These are phyloP conservation scores for Boleophthalmus pectinirostris DNA, from an alignment of 2,113 vertebrate genomes.

Conservation along the genomic window DNA sequence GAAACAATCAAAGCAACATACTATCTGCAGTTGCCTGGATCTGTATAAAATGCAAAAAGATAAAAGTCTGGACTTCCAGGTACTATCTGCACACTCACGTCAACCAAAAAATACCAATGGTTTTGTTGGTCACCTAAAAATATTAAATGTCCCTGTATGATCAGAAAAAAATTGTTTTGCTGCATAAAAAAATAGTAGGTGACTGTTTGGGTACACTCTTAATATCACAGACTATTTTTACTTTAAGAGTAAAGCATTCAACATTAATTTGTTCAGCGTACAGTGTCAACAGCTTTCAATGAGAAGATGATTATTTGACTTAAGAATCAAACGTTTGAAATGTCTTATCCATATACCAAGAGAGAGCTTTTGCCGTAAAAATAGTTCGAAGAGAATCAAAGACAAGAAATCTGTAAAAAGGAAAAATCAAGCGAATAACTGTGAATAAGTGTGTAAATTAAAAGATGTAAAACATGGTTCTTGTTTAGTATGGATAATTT, in stretches of 20 bases:
- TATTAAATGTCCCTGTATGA: too few relatives aligned
- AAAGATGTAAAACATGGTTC: background rate
- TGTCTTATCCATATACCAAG: background rate
- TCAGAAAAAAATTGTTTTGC: too few relatives aligned
- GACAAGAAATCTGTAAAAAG: background rate
- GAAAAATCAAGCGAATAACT: background rate
- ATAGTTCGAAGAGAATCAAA: background rate
- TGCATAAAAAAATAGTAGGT: too few relatives aligned
- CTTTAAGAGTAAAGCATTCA: background rate
- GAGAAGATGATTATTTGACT: background rate
- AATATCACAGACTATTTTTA: background rate
- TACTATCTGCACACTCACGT: background rate
- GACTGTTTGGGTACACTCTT: background rate
- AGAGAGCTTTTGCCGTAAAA: background rate
- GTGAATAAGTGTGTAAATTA: background rate
- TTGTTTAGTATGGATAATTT: background rate
- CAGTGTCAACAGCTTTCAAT: background rate
- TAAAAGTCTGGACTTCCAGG: too few relatives aligned
- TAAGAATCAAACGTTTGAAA: background rate
- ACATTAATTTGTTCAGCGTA: background rate
- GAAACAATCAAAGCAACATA: slow-evolving; percentile 1
- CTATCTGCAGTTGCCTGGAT: background rate
- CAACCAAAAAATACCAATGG: background rate
- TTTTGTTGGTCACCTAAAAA: background rate
- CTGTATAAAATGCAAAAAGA: too few relatives aligned